Evolutionary conservation across 2,888 invertebrate species (phyloP).

Genomic region (Seira ritae): DNA sequence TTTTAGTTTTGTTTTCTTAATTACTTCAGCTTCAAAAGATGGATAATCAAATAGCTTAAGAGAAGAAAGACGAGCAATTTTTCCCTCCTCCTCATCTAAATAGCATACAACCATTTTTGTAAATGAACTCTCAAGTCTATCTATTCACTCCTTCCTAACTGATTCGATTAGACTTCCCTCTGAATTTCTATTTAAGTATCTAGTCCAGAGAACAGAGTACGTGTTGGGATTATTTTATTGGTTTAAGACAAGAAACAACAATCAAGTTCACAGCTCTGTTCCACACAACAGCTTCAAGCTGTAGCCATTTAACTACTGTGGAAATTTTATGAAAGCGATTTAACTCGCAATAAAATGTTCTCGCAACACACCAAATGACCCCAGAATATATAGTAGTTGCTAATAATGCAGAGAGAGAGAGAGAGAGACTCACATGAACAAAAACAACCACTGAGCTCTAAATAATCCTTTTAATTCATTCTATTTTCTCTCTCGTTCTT

Average conservation of each 20-base stretch:
- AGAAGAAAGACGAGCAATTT: too few relatives aligned
- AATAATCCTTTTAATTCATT: slow-evolving; percentile 57
- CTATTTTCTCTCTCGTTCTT: slow-evolving; percentile 19
- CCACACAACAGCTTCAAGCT: too few relatives aligned
- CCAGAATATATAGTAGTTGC: neutral
- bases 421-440: slow-evolving; percentile 15
- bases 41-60: too few relatives aligned
- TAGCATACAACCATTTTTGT: neutral
- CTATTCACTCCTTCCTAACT: neutral
- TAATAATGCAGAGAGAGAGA: too few relatives aligned
- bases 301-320: too few relatives aligned
- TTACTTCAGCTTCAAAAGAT: too few relatives aligned
- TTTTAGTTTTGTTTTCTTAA: too few relatives aligned
- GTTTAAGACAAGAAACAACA: slow-evolving; percentile 59
- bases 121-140: neutral
- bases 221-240: slow-evolving; percentile 45
- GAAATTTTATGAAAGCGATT: slow-evolving; percentile 59
- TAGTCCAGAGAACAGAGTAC: too few relatives aligned
- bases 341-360: slow-evolving; percentile 56
- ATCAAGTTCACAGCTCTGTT: slow-evolving; percentile 57
- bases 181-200: neutral
- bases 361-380: slow-evolving; percentile 30
- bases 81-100: too few relatives aligned
- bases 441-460: slow-evolving; percentile 52
- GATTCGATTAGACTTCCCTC: neutral